These are phyloP conservation scores for Chionoecetes opilio DNA, from an alignment of 1,140 invertebrate species.

Conservation along the genomic window DNA sequence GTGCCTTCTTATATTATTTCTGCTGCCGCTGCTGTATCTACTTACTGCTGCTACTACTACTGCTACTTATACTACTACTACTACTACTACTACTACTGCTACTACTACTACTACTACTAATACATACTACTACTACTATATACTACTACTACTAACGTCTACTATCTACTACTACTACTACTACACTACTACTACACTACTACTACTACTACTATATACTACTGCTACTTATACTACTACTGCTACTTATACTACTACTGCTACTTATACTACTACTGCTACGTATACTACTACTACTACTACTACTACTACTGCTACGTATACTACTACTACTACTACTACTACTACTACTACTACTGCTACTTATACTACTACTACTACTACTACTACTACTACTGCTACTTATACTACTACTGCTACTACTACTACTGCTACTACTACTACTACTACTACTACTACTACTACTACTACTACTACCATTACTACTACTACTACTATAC, in stretches of 20 bases:
- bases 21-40: not conserved
- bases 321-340: not conserved
- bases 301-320: not conserved
- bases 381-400: too few relatives aligned
- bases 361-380: too few relatives aligned
- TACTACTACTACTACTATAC: not conserved
- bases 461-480: slow-evolving; percentile 20
- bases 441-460: slow-evolving; percentile 29
- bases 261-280: too few relatives aligned
- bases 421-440: not conserved
- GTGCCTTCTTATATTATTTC: too few relatives aligned
- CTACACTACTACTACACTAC: too few relatives aligned
- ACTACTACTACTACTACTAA: not conserved
- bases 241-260: too few relatives aligned
- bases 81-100: not conserved
- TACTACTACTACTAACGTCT: too few relatives aligned
- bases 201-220: not conserved
- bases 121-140: too few relatives aligned
- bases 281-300: slow-evolving; percentile 8
- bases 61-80: not conserved
- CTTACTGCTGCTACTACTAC: not conserved
- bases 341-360: too few relatives aligned
- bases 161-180: too few relatives aligned
- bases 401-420: not conserved
- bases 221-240: slow-evolving; percentile 18